phyloP scores from a whole-genome alignment of 2,888 invertebrate genomes.

The Tridacna gigas region DNA sequence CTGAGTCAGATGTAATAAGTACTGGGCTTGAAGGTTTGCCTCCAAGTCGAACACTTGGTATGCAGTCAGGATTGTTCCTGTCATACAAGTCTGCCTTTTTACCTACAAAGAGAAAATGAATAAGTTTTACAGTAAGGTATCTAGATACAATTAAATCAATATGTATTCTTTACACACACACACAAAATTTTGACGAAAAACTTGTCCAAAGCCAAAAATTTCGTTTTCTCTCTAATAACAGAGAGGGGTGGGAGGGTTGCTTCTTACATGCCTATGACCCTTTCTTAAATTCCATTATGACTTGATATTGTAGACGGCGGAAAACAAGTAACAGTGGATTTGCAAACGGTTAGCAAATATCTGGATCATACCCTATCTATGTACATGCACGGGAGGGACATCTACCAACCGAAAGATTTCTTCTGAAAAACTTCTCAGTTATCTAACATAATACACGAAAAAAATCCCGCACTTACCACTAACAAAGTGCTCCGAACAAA shows the following conservation, averaged over 20 bases:
- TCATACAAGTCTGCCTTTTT: constrained; percentile 33
- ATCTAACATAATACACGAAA: too few relatives aligned
- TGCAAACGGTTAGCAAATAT: background rate
- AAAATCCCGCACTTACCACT: background rate
- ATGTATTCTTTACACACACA: too few relatives aligned
- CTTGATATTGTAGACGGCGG: too few relatives aligned
- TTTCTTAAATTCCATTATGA: too few relatives aligned
- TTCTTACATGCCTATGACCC: too few relatives aligned
- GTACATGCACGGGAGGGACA: background rate
- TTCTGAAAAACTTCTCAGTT: background rate
- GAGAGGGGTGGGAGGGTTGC: too few relatives aligned
- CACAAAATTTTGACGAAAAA: too few relatives aligned
- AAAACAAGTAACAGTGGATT: too few relatives aligned
- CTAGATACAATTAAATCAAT: too few relatives aligned
- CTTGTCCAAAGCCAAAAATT: too few relatives aligned
- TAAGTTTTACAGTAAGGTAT: too few relatives aligned
- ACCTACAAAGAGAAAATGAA: background rate
- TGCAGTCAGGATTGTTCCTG: constrained; percentile 30
- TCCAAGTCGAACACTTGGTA: constrained; percentile 13
- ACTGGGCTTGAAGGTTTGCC: background rate
- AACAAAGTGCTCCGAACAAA: constrained; percentile 31
- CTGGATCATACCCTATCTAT: background rate
- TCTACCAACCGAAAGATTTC: background rate
- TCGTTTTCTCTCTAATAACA: too few relatives aligned
- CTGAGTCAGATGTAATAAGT: background rate